These are phyloP conservation scores for Pelmatolapia mariae DNA, from an alignment of 2,113 vertebrate genomes.

Conservation along the genomic window DNA sequence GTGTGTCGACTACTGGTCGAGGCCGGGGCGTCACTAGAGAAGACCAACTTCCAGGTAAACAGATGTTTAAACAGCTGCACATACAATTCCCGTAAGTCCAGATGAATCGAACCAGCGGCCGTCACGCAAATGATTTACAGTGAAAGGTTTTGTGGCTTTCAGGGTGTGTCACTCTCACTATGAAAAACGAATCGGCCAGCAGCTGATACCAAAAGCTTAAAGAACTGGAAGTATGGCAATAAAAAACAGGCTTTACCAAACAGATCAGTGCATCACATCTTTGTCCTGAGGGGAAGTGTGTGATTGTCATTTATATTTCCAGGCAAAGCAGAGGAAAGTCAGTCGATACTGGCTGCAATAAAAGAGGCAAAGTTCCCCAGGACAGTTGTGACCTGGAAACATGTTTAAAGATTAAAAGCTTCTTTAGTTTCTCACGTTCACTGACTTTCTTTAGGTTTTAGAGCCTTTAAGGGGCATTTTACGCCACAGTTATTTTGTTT, in stretches of 20 bases:
- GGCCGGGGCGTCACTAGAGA: conserved; percentile 85
- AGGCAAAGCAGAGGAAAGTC: background rate
- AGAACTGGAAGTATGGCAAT: background rate
- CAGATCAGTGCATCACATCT: background rate
- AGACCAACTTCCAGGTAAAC: conserved; percentile 84
- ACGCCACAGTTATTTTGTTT: background rate
- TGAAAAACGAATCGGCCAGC: background rate
- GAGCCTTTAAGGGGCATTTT: background rate
- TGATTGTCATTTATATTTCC: background rate
- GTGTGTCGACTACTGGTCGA: conserved; percentile 87
- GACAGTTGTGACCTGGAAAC: background rate
- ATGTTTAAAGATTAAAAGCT: background rate
- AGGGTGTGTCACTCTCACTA: background rate
- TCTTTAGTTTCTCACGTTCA: background rate
- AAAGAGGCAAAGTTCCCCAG: background rate
- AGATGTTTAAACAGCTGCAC: background rate
- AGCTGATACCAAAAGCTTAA: background rate
- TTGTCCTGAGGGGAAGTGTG: background rate
- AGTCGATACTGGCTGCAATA: background rate
- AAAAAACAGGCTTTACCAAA: background rate
- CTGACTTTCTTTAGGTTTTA: background rate
- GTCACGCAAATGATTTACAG: background rate
- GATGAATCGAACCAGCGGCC: background rate
- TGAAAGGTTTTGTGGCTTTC: background rate
- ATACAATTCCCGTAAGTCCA: background rate